Evolutionary conservation across 2,113 vertebrate species (phyloP).

Genomic region (Forbesichthys papilliferus): DNA sequence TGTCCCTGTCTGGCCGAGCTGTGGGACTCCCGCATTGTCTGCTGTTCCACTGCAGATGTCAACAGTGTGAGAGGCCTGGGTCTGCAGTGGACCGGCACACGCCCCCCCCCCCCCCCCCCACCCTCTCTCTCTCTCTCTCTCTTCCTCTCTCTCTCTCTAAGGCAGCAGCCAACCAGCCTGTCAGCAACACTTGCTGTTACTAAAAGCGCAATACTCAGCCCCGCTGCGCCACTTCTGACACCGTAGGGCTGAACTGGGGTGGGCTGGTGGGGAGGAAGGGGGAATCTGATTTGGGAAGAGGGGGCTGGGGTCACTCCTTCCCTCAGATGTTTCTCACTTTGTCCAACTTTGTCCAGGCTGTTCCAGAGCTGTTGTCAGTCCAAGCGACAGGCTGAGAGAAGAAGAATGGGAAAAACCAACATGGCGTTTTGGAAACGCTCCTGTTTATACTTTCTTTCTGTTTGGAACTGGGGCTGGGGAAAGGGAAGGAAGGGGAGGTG

Average conservation of each 20-base stretch:
- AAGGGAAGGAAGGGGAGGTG: not conserved
- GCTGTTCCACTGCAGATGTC: conserved; percentile 68
- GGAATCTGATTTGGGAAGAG: not conserved
- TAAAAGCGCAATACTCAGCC: conserved; percentile 69
- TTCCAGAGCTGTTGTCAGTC: conserved; percentile 59
- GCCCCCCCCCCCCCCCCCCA: conserved; percentile 55
- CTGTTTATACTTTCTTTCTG: conserved; percentile 40
- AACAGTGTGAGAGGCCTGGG: conserved; percentile 66
- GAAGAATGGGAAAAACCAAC: conserved; percentile 39
- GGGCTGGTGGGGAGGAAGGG: too few relatives aligned
- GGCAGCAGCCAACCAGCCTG: conserved; percentile 75
- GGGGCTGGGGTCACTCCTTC: conserved; percentile 45
- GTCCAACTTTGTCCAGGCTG: conserved; percentile 37
- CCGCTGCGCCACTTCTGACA: conserved; percentile 65
- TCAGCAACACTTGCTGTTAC: conserved; percentile 76
- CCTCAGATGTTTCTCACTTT: conserved; percentile 37
- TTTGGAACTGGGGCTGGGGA: conserved; percentile 3
- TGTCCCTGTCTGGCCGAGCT: conserved; percentile 37
- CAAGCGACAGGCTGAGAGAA: conserved; percentile 58
- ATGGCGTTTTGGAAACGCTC: conserved; percentile 45
- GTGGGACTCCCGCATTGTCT: conserved; percentile 60
- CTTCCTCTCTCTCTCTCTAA: conserved; percentile 47
- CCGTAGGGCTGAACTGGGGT: conserved; percentile 34
- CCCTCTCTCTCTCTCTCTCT: not conserved
- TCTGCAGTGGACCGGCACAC: conserved; percentile 66